Percentiles rank a stretch among this genome's conserved stretches.
phyloP scores from a whole-genome alignment of 2,797 vertebrate species.

The Neopelma chrysocephalum region DNA sequence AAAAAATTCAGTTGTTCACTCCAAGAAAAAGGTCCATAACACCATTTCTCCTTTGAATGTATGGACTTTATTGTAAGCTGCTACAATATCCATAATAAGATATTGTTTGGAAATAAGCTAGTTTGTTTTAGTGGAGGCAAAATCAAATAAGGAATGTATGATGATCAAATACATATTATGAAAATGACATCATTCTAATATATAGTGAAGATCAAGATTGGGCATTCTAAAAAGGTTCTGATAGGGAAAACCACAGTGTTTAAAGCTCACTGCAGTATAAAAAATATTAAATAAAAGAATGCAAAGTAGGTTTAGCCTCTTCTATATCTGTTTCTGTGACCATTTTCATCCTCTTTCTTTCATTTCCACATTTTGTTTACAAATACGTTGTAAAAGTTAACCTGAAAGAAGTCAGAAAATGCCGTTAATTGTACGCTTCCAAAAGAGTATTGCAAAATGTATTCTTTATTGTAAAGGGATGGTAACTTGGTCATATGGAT shows the following conservation, averaged over 20 bases:
- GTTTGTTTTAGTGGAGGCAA: not conserved
- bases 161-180: not conserved
- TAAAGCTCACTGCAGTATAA: not conserved
- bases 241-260: not conserved
- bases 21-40: not conserved
- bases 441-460: not conserved
- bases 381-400: not conserved
- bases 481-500: not conserved
- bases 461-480: not conserved
- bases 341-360: not conserved
- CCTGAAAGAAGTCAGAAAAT: not conserved
- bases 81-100: not conserved
- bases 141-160: not conserved
- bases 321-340: not conserved
- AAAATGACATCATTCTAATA: not conserved
- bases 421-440: not conserved
- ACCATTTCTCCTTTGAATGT: not conserved
- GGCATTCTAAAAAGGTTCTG: not conserved
- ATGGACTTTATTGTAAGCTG: not conserved
- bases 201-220: not conserved
- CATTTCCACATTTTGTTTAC: not conserved
- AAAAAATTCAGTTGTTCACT: not conserved
- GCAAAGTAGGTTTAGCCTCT: not conserved
- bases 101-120: not conserved
- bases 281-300: not conserved